Evolutionary conservation across 2,797 vertebrate species (phyloP), one percentile per base, ranked within the genome.

Genomic region (Streptopelia turtur): DNA sequence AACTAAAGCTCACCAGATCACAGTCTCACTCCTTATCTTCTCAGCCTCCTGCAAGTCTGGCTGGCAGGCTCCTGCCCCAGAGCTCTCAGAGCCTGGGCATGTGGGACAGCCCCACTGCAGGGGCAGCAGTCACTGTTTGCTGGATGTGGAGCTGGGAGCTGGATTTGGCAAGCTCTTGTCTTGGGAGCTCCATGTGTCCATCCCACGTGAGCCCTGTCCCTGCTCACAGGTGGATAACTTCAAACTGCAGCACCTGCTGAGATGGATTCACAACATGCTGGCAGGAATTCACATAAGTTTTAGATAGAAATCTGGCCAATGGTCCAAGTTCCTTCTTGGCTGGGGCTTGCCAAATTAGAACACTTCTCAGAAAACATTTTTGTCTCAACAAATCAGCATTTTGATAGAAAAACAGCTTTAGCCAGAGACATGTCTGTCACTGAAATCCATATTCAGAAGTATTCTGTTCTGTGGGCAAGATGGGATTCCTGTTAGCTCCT

Each of bases 171-270:
- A 71, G 43, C 39, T 39, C 39, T 39, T 39, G 39, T 14, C 39
- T 39, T 39, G 39, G 39, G 39, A 39, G 39, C 14, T 39, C 39
- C 39, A 39, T 13, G 39, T 13, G 1, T 41, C 21, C 20, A 27
- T 52, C 13, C 16, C 0, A 0, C 7, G 14, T 39, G 30, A 75
- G 16, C 10, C 24, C 28, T 53, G 9, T 49, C 11, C 27, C 21
- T 41, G 12, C 21, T 90, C 31, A 31, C 9, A 64, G 60, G 20
- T 47, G 33, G 31, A 4, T 66, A 27, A 56, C 65, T 74, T 74
- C 3, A 1, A 30, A 63, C 25, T 50, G 33, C 28, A 63, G 21
- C 13, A 41, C 17, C 30, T 69, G 30, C 27, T 45, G 18, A 95
- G 66, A 22, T 68, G 45, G 74, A 79, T 82, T 89, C 37, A 37